These are phyloP conservation scores for Arrhamphus sclerolepis DNA, from an alignment of 2,797 vertebrate genomes.

Conservation along the genomic window DNA sequence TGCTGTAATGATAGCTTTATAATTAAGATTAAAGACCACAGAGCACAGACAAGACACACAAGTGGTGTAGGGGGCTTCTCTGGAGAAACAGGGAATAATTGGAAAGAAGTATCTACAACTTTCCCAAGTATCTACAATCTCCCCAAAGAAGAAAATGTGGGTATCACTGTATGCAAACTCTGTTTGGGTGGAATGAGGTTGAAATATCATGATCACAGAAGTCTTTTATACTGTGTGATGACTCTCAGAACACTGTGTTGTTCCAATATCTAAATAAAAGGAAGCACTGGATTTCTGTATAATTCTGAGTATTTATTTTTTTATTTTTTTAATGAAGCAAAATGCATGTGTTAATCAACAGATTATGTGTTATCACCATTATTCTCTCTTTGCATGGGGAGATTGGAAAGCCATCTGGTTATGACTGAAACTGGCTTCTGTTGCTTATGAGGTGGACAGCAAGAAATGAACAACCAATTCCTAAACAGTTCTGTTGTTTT, in stretches of 20 bases:
- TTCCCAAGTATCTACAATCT: conserved; percentile 26
- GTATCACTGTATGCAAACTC: conserved; percentile 59
- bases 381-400: conserved; percentile 67
- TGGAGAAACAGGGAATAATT: conserved; percentile 80
- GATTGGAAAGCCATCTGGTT: conserved; percentile 75
- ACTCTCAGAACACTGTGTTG: conserved; percentile 17
- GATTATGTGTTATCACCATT: conserved; percentile 71
- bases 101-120: conserved; percentile 73
- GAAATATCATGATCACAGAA: conserved; percentile 17
- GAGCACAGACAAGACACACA: conserved; percentile 78
- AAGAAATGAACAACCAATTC: conserved; percentile 64
- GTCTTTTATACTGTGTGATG: neutral
- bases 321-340: no score
- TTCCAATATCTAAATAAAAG: conserved; percentile 12
- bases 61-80: conserved; percentile 75
- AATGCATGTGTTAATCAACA: conserved; percentile 70
- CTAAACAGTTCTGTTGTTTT: conserved; percentile 32
- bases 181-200: conserved; percentile 37
- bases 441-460: conserved; percentile 65
- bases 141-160: conserved; percentile 52
- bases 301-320: conserved; percentile 38
- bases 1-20: conserved; percentile 85
- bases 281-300: conserved; percentile 41
- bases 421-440: conserved; percentile 64
- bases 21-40: conserved; percentile 87